Base-by-base conservation (phyloP, 2,113 vertebrate species). In the Podarcis raffonei region DNA sequence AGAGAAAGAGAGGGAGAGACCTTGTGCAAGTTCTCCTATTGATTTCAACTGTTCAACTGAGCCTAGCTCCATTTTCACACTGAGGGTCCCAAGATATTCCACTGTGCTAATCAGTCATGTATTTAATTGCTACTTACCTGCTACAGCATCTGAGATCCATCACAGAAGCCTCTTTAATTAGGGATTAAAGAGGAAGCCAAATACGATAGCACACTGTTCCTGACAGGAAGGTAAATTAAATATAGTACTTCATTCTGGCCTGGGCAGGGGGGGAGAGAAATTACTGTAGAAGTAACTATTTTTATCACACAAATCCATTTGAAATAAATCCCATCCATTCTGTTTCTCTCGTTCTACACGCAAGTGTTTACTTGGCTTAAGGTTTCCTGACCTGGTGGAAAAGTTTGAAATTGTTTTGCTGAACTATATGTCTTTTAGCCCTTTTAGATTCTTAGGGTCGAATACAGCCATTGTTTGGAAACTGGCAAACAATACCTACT, bases 101-200 rank as follows among this genome's bases (percentile, higher is more conserved):
- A 42, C 80, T 86, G 32, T 69, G 87, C 81, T 85, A 87, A 83
- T 69, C 81, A 48, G 23, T 87, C 80, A 8, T 13, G 18, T 62
- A 66, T 66, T 76, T 79, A 91, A 93, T 87, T 72, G 32, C 90
- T 87, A 37, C 69, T 86, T n/a, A 78, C 89, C 62, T 86, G 48
- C n/a, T 81, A 59, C 16, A 89, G 53, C 48, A 72, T 27, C 80
- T 79, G 85, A 79, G 84, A 87, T 39, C 82, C 23, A 71, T 16
- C 71, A 53, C 30, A 66, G 77, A 32, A 91, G 89, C 81, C 53
- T 62, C 12, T 82, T 91, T 81, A 9, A 12, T 90, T 76, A 69
- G 76, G 39, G 90, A 90, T 32, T 82, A 90, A 93, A 91, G 57
- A 76, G 35, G 76, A 66, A 76, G 78, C 18, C 2, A 39, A 79